Evolutionary conservation across 2,888 invertebrate genomes (phyloP).

Genomic region (Ochropleura plecta): DNA sequence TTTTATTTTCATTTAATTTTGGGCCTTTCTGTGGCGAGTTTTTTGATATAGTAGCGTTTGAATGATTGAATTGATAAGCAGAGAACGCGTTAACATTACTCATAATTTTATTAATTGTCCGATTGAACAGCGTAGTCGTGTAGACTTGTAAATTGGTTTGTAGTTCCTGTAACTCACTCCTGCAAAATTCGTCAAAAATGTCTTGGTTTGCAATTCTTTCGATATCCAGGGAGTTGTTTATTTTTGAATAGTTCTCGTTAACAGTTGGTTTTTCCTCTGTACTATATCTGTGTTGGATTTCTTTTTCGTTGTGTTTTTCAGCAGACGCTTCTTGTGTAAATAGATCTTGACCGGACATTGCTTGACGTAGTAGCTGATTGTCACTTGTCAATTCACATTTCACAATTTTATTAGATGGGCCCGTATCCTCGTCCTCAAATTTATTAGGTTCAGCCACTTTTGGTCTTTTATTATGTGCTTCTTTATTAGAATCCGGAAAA

Average conservation of each 20-base stretch:
- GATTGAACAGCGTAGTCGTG: background rate
- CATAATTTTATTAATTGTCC: background rate
- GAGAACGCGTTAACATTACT: background rate
- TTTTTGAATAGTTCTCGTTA: background rate
- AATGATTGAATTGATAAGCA: background rate
- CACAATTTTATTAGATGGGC: background rate
- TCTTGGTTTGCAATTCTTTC: background rate
- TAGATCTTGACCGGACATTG: too few relatives aligned
- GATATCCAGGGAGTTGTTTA: background rate
- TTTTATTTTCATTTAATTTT: background rate
- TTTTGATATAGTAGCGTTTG: background rate
- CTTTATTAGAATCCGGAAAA: background rate
- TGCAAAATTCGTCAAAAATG: background rate
- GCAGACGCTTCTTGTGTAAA: too few relatives aligned
- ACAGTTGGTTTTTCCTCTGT: background rate
- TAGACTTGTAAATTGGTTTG: background rate
- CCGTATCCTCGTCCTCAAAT: background rate
- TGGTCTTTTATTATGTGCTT: background rate
- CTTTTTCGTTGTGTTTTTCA: too few relatives aligned
- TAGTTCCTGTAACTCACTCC: background rate
- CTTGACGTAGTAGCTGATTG: background rate
- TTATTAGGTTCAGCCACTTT: background rate
- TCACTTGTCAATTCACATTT: background rate
- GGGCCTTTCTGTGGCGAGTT: background rate
- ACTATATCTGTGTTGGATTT: background rate